Evolutionary conservation across 2,888 invertebrate genomes (phyloP), one percentile per base, ranked within the genome.

Genomic region (Entomobrya proxima): DNA sequence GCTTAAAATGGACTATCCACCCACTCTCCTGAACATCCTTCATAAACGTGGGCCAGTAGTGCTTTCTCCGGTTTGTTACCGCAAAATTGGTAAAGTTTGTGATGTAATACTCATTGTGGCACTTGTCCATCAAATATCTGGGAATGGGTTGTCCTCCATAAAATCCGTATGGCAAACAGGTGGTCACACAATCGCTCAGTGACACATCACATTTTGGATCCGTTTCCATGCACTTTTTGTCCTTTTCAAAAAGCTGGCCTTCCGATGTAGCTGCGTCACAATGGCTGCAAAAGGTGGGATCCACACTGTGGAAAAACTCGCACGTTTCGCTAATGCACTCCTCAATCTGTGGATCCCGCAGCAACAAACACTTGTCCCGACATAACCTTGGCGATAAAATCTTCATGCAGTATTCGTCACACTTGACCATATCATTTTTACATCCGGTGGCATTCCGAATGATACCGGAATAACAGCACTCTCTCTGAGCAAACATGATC

Each of bases 391-490:
- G 76, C 0, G 76, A 35, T 2, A 83, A 30, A 35, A 83, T 55
- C 13, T 40, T 52, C 27, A 30, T 44, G 32, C 83, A 83, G 4
- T 40, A 4, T 0, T 76, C 55, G 21, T 83, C 83, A 18, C 52
- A 69, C 21, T 77, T 55, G 9, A 74, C 35, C 13, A 0, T 44
- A 55, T 67, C 44, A 5, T 37, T 44, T 9, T 44, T 0, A 30
- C 52, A 37, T 9, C 52, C 21, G 6, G 76, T 69, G 5, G 27
- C 44, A 27, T 83, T 69, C 24, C 52, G 6, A 7, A 67, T 50
- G 3, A 32, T 6, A 3, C 50, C 50, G n/a, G 74, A 58, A 32
- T 81, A 47, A 44, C 83, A 83, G 44, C 83, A 83, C 6, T 52
- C 52, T 30, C 64, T 52, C 13, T 83, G 83, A 4, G 4, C 30